phyloP scores from a whole-genome alignment of 1,140 invertebrate genomes.

The Megalopta genalis region DNA sequence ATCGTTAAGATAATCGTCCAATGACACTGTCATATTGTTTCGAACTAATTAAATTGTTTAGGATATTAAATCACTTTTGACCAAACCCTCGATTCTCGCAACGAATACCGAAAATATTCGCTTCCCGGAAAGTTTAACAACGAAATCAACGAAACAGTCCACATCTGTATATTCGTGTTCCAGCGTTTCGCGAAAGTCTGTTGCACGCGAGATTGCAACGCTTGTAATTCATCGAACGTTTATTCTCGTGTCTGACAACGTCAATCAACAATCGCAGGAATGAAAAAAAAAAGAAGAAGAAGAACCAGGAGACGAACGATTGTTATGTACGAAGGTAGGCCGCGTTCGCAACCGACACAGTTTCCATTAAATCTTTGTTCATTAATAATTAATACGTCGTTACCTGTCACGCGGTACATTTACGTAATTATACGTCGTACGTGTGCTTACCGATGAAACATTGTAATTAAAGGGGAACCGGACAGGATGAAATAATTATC shows the following conservation, averaged over 20 bases:
- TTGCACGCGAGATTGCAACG: too few relatives aligned
- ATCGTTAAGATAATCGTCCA: too few relatives aligned
- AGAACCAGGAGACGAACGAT: not conserved
- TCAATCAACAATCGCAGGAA: not conserved
- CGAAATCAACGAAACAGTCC: too few relatives aligned
- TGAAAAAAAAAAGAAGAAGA: not conserved
- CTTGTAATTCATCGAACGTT: not conserved
- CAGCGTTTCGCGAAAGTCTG: too few relatives aligned
- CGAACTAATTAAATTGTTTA: too few relatives aligned
- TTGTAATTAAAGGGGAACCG: constrained; percentile 11
- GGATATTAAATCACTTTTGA: too few relatives aligned
- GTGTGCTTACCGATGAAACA: constrained; percentile 7
- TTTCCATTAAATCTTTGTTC: constrained; percentile 41
- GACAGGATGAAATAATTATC: constrained; percentile 22
- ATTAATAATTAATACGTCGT: constrained; percentile 40
- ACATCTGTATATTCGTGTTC: too few relatives aligned
- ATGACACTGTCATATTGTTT: too few relatives aligned
- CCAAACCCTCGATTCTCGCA: too few relatives aligned
- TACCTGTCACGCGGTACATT: constrained; percentile 30
- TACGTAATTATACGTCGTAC: constrained; percentile 28
- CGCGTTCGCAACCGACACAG: constrained; percentile 37
- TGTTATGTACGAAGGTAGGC: not conserved
- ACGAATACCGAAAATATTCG: too few relatives aligned
- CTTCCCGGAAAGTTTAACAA: too few relatives aligned
- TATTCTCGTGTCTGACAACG: not conserved